Percentiles rank a stretch among this genome's conserved stretches.
phyloP scores from a whole-genome alignment of 2,888 invertebrate genomes.

The Bombylius major region DNA sequence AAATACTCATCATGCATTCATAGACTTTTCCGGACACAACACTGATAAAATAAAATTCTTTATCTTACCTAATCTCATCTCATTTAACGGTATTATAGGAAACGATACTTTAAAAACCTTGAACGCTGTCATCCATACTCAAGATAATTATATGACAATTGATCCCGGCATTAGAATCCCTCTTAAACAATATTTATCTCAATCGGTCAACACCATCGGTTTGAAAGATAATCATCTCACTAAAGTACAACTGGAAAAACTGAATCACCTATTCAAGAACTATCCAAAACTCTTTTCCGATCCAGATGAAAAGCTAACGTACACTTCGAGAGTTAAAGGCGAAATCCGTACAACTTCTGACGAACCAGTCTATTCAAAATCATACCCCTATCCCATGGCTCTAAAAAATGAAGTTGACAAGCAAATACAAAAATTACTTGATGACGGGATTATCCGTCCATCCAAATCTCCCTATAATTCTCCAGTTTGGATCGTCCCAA shows the following conservation, averaged over 20 bases:
- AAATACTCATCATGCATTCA: constrained; percentile 9
- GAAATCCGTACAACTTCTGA: not conserved
- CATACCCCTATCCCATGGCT: not conserved
- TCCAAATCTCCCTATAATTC: constrained; percentile 13
- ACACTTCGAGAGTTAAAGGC: not conserved
- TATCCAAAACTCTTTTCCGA: not conserved
- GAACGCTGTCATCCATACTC: constrained; percentile 2
- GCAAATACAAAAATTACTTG: not conserved
- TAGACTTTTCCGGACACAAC: constrained; percentile 3
- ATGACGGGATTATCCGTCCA: constrained; percentile 8
- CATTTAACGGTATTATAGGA: constrained; percentile 9
- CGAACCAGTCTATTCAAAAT: constrained; percentile 1
- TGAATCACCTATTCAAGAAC: too few relatives aligned
- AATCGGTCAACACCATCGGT: too few relatives aligned
- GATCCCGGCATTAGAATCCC: not conserved
- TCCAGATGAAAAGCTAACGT: not conserved
- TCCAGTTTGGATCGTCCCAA: constrained; percentile 7
- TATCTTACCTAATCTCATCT: constrained; percentile 4
- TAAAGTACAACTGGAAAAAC: too few relatives aligned
- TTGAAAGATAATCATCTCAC: too few relatives aligned
- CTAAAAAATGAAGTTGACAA: not conserved
- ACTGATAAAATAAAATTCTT: constrained; percentile 9
- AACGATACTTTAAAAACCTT: constrained; percentile 8
- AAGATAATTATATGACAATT: constrained; percentile 7
- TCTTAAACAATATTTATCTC: too few relatives aligned